These are phyloP conservation scores for Bubo bubo DNA, from an alignment of 2,113 vertebrate genomes.

Conservation along the genomic window DNA sequence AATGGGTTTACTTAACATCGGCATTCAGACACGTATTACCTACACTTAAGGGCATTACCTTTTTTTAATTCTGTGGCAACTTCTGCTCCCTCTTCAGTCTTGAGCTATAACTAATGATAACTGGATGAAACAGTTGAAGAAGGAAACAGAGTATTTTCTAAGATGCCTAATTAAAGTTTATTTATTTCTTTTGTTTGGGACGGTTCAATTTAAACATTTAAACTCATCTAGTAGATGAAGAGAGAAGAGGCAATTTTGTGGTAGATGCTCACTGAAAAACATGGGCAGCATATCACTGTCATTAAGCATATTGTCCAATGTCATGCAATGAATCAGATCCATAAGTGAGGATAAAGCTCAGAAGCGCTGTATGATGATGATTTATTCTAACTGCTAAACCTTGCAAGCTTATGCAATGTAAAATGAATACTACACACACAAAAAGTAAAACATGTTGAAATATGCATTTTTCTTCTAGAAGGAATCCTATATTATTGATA, in stretches of 20 bases:
- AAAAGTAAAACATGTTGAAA: not conserved
- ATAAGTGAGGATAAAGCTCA: not conserved
- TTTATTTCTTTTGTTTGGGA: not conserved
- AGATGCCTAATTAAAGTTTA: not conserved
- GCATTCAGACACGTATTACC: not conserved
- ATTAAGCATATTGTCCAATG: not conserved
- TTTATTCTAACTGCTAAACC: not conserved
- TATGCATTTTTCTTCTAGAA: not conserved
- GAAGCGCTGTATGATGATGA: not conserved
- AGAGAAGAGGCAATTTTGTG: not conserved
- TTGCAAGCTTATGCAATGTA: not conserved
- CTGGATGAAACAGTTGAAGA: not conserved
- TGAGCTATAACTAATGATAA: not conserved
- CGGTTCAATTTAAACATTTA: not conserved
- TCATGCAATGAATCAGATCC: not conserved
- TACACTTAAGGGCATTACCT: not conserved
- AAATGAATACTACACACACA: not conserved
- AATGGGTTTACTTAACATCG: not conserved
- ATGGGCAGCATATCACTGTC: not conserved
- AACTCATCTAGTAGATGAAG: not conserved
- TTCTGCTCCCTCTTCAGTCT: not conserved
- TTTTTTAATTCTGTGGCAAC: not conserved
- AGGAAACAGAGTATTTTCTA: not conserved
- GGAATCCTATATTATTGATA: not conserved
- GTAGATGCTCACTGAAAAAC: not conserved